Conservation (phyloP, 2,113 vertebrate genomes). For the Triplophysa rosa region DNA sequence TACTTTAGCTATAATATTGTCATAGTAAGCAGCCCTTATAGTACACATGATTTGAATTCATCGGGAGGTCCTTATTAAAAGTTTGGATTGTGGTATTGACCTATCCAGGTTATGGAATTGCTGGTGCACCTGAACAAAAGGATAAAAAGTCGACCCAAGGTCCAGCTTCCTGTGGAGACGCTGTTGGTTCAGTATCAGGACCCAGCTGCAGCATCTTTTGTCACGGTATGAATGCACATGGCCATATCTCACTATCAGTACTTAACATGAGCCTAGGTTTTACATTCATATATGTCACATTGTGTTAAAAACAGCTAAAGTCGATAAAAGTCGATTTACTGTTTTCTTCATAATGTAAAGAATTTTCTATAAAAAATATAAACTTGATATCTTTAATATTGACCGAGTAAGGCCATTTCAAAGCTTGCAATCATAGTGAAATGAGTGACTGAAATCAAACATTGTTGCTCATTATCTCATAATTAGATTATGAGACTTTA, state of each 20-base stretch:
- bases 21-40: background rate
- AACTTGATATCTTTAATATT: too few species aligned
- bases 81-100: constrained; percentile 6
- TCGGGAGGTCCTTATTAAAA: background rate
- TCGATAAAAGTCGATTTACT: too few species aligned
- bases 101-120: constrained; percentile 92
- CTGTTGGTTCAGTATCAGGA: constrained; percentile 97
- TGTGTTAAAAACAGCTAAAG: too few species aligned
- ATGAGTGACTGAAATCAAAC: too few species aligned
- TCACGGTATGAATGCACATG: constrained; percentile 77
- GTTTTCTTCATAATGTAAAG: too few species aligned
- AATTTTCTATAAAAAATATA: too few species aligned
- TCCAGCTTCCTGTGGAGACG: constrained; percentile 96
- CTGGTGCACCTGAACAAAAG: constrained; percentile 96
- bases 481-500: too few species aligned
- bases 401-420: too few species aligned
- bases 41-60: background rate
- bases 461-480: too few species aligned
- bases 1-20: too few species aligned
- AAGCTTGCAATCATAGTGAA: too few species aligned
- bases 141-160: constrained; percentile 96
- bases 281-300: background rate
- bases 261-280: background rate
- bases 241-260: background rate
- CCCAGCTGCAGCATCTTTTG: constrained; percentile 94